Base-by-base conservation (phyloP, 2,797 vertebrate genomes). In the Microctenopoma lineatum region DNA sequence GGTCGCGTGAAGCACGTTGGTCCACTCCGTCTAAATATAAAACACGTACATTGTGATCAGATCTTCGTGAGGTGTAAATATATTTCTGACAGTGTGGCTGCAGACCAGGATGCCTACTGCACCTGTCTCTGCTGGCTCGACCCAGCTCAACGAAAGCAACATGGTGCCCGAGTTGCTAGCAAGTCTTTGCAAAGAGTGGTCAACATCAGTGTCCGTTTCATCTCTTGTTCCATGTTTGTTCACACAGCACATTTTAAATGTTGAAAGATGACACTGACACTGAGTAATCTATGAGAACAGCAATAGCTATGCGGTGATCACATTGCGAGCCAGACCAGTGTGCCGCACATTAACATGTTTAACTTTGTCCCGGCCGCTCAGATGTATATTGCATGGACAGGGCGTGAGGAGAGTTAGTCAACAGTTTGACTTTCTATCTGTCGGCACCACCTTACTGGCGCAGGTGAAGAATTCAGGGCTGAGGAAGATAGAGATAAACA, bases 401-500 rank as follows among this genome's bases (percentile, higher is more conserved):
- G 11, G 3, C 45, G 52, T 57, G 4, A 36, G 7, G 8, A n/a
- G 48, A 57, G 66, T 57, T 60, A 50, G 52, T 29, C 36, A 36
- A 58, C 36, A 26, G n/a, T 47, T 57, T 75, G 11, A 67, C 65
- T 70, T 54, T 18, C 45, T 61, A 68, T 70, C 67, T 39, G 69
- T 71, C 62, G 54, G 65, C 47, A 13, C 26, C 16, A 10, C 39
- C 34, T 21, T 45, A 26, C 44, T 11, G 55, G 32, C 13, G 2
- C 83, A 68, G 70, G 68, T 78, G 57, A 61, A 79, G 66, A 50
- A 65, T 9, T 3, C 61, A 73, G 41, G 21, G 45, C 69, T 60
- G 55, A 70, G 66, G 53, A 57, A 56, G 63, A 74, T 56, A 15
- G 59, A 78, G 72, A 77, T 52, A 66, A 78, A 71, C 59, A 76